Base-by-base conservation (phyloP, 2,888 invertebrate species). In the Nomada flava region DNA sequence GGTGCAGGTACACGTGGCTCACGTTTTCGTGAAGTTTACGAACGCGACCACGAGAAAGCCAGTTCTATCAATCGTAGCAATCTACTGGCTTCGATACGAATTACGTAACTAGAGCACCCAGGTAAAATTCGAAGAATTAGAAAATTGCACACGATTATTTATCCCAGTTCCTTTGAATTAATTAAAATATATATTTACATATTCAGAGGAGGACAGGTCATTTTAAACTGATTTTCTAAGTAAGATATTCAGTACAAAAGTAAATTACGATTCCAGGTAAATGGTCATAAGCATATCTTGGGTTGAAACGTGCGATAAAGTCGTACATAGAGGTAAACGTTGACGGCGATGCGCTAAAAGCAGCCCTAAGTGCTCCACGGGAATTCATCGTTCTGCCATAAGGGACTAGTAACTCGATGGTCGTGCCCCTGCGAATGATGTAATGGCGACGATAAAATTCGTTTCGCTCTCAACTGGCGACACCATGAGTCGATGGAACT, bases 1-100 rank as follows among this genome's bases (percentile, higher is more conserved):
- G 64, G 42, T 47, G 65, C 73, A 59, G 5, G 36, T 36, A 36
- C 82, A 76, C 85, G 86, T 82, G 88, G 64, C 73, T 83, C 83
- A 79, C 79, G 84, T 86, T 86, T 85, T 80, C 77, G 73, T 65
- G 70, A 79, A 79, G 72, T 68, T 79, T 79, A 72, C 71, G 75
- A 84, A 80, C 83, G 82, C 70, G 76, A 72, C 80, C 79, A 77
- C 76, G 79, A 72, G 74, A 79, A 52, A 67, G 82, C 74, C 50
- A 52, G n/a, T n/a, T 63, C 55, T 77, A 76, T 87, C 87, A 76
- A 71, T 53, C 59, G 11, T 26, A 55, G 1, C 52, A 67, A 85
- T 86, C 80, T 77, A 60, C n/a, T 57, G 36, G 15, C 11, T 23
- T 23, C 59, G 57, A 42, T 18, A 5, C 11, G 26, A 4, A 26